These are phyloP conservation scores for Capromys pilorides DNA, from an alignment of 2,797 vertebrate species.

Conservation along the genomic window DNA sequence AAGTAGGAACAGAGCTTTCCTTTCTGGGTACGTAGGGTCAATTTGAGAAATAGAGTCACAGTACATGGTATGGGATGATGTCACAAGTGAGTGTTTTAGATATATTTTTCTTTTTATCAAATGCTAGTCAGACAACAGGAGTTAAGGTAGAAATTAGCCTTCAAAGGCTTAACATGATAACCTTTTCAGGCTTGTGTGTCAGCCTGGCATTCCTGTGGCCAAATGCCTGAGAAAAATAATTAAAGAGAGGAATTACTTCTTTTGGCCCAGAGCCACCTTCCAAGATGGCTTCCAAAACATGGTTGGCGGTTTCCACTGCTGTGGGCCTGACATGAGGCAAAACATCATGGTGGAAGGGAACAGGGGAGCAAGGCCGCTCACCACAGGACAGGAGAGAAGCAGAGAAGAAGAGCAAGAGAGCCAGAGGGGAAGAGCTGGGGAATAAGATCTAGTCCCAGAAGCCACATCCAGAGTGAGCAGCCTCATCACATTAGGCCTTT, in stretches of 20 bases:
- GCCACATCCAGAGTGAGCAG: neutral
- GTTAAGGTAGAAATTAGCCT: neutral
- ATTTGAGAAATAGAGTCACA: neutral
- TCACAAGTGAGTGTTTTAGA: neutral
- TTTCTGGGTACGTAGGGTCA: neutral
- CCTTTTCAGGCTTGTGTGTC: neutral
- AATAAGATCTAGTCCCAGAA: neutral
- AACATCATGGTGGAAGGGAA: neutral
- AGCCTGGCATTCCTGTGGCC: neutral
- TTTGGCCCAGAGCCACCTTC: neutral
- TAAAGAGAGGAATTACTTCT: neutral
- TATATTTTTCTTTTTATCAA: neutral
- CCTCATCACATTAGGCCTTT: neutral
- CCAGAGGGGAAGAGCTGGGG: neutral
- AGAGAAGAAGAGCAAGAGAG: neutral
- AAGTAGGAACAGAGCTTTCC: neutral
- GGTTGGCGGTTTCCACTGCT: neutral
- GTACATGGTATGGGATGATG: too few relatives aligned
- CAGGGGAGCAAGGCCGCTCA: neutral
- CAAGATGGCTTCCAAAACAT: neutral
- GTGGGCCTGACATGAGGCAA: neutral
- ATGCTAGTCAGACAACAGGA: neutral
- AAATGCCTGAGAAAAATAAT: neutral
- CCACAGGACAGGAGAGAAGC: neutral
- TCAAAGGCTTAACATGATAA: neutral